Conservation (phyloP, 2,797 vertebrate genomes). For the Centroberyx gerrardi region DNA sequence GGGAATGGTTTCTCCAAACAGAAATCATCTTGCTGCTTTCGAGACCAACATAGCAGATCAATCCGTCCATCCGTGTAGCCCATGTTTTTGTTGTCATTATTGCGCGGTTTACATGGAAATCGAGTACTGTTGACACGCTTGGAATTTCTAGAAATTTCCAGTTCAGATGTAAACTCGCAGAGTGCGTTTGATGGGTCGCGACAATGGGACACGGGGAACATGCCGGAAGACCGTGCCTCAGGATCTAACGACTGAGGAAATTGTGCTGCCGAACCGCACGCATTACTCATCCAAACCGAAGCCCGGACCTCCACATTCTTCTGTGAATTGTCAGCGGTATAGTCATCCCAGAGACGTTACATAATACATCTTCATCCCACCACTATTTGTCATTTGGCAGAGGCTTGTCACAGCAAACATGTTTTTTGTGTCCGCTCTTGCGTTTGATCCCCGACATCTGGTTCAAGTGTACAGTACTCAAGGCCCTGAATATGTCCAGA, state of each 20-base stretch:
- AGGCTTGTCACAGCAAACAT: slow-evolving; percentile 76
- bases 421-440: slow-evolving; percentile 65
- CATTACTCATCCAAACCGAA: slow-evolving; percentile 52
- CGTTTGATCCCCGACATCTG: slow-evolving; percentile 78
- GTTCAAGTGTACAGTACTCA: slow-evolving; percentile 58
- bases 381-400: slow-evolving; percentile 72
- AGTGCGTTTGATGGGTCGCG: not conserved
- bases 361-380: slow-evolving; percentile 59
- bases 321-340: slow-evolving; percentile 40
- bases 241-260: slow-evolving; percentile 33
- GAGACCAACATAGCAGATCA: not conserved
- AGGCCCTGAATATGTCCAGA: slow-evolving; percentile 34
- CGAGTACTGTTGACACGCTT: not conserved
- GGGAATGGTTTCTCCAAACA: not conserved
- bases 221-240: not conserved
- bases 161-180: slow-evolving; percentile 11
- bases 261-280: slow-evolving; percentile 41
- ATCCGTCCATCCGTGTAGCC: not conserved
- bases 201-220: slow-evolving; percentile 15
- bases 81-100: not conserved
- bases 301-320: slow-evolving; percentile 71
- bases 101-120: not conserved
- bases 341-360: slow-evolving; percentile 62
- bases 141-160: slow-evolving; percentile 28
- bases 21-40: not conserved